A percentile compares a stretch with the other conserved stretches of the same genome.
phyloP scores from a whole-genome alignment of 2,888 invertebrate species.

The Athalia rosae region DNA sequence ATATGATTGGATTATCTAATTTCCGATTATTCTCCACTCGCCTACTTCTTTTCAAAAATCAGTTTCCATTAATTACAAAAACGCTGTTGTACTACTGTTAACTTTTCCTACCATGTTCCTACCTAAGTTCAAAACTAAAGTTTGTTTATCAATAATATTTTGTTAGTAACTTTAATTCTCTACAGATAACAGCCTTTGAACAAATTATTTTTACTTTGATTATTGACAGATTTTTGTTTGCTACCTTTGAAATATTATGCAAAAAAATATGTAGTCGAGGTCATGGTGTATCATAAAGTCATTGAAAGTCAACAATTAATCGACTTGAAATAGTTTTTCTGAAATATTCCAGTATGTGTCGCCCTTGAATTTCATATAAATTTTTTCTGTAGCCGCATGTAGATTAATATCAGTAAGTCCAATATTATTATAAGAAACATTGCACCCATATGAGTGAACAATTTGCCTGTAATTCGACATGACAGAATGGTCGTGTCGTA shows the following conservation, averaged over 20 bases:
- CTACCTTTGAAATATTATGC: background rate
- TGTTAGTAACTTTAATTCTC: background rate
- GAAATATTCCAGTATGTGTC: background rate
- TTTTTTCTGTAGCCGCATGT: background rate
- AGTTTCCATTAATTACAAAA: background rate
- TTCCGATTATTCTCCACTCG: background rate
- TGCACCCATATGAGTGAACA: slow-evolving; percentile 9
- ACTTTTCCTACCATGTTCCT: slow-evolving; percentile 33
- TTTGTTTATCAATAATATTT: slow-evolving; percentile 22
- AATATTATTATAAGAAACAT: background rate
- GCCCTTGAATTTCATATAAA: too few species aligned
- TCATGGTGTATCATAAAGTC: too few species aligned
- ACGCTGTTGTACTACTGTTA: background rate
- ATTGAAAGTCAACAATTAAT: background rate
- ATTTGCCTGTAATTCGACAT: background rate
- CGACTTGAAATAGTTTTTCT: background rate
- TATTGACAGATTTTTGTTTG: background rate
- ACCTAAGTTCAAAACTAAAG: slow-evolving; percentile 34
- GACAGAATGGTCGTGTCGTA: background rate
- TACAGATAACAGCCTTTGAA: slow-evolving; percentile 24
- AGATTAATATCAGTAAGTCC: background rate
- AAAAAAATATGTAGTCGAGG: too few species aligned
- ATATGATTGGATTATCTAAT: background rate
- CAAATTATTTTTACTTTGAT: slow-evolving; percentile 21
- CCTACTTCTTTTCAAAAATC: background rate